A percentile compares a stretch with the other conserved stretches of the same genome.
These are phyloP conservation scores for Myotis findleyi DNA, from an alignment of 2,797 vertebrate genomes.

Conservation along the genomic window DNA sequence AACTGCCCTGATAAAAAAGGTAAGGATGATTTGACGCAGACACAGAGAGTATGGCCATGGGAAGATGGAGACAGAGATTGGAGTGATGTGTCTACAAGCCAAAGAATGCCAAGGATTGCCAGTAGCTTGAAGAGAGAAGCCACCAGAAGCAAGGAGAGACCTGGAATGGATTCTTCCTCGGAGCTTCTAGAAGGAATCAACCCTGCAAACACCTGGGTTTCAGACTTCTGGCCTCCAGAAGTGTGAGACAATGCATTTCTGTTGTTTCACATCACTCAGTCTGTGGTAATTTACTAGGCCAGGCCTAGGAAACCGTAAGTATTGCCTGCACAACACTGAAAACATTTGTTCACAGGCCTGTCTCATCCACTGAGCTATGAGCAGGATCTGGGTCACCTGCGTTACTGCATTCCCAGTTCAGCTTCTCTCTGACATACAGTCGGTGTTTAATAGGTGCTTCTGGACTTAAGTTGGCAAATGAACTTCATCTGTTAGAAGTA, in stretches of 20 bases:
- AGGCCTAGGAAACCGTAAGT: background rate
- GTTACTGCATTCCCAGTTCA: no score
- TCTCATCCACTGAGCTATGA: background rate
- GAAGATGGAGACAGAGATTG: background rate
- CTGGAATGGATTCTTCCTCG: background rate
- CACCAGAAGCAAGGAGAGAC: background rate
- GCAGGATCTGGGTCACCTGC: no score
- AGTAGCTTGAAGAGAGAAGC: background rate
- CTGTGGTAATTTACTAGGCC: background rate
- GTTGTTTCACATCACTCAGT: background rate
- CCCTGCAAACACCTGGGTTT: background rate
- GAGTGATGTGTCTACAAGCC: background rate
- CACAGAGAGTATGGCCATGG: background rate
- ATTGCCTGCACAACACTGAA: background rate
- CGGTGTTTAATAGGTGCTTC: no score
- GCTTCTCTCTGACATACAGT: no score
- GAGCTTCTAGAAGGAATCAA: background rate
- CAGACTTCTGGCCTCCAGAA: background rate
- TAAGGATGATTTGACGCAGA: background rate
- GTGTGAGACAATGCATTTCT: background rate
- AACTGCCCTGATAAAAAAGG: background rate
- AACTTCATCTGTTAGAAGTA: no score
- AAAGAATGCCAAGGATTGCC: background rate
- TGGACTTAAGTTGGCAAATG: no score
- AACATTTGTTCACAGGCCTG: background rate